Conservation (phyloP, 2,113 vertebrate species). For the Chloropsis hardwickii region DNA sequence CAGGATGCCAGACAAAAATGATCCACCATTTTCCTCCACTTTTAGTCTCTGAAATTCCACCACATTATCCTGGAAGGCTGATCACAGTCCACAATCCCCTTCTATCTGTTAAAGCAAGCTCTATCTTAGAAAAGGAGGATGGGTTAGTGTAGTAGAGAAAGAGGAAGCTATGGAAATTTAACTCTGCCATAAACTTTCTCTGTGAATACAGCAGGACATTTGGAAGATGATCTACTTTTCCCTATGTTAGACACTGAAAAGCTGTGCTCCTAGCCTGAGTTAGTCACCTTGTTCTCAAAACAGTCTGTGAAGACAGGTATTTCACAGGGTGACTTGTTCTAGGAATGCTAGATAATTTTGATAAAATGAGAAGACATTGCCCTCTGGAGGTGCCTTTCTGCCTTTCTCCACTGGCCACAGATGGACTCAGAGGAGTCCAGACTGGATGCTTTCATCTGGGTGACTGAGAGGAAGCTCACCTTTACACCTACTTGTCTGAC, state of each 20-base stretch:
- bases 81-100: neutral
- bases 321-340: neutral
- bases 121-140: neutral
- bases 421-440: neutral
- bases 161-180: neutral
- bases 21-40: neutral
- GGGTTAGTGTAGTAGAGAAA: neutral
- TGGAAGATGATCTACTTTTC: neutral
- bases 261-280: neutral
- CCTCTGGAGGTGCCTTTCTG: conserved; percentile 56
- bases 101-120: neutral
- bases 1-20: neutral
- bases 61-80: neutral
- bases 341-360: neutral
- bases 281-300: neutral
- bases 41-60: neutral
- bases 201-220: neutral
- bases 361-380: conserved; percentile 37
- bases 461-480: neutral
- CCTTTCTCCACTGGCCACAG: neutral
- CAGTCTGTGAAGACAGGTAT: neutral
- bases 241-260: neutral
- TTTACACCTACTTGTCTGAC: neutral
- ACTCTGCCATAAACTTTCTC: neutral
- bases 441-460: neutral